Evolutionary conservation across 1,140 invertebrate genomes (phyloP).

Genomic region (Rhagoletis zephyria): DNA sequence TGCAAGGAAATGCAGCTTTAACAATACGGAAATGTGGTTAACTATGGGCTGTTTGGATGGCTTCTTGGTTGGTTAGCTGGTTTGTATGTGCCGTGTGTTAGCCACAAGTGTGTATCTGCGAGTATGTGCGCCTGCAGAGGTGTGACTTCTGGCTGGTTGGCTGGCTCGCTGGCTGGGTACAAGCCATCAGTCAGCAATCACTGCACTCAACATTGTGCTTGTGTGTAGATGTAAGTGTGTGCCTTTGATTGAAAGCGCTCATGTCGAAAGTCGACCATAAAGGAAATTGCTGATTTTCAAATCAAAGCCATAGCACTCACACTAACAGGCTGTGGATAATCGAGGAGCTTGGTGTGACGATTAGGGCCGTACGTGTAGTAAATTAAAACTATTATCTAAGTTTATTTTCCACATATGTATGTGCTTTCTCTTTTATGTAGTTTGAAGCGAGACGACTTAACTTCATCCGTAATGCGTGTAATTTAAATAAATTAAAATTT

Average conservation of each 20-base stretch:
- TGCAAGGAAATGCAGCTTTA: conserved; percentile 41
- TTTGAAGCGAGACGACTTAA: too few species aligned
- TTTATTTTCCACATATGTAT: too few species aligned
- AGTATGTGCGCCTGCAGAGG: not conserved
- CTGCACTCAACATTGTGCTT: not conserved
- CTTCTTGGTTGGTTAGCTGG: not conserved
- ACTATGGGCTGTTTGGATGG: conserved; percentile 19
- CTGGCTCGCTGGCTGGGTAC: too few species aligned
- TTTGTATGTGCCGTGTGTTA: not conserved
- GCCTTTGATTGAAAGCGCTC: not conserved
- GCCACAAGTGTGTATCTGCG: not conserved
- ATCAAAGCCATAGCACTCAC: not conserved
- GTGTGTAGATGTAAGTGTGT: not conserved
- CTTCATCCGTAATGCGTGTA: too few species aligned
- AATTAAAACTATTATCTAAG: too few species aligned
- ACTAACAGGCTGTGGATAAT: too few species aligned
- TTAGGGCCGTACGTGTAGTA: too few species aligned
- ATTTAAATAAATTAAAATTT: too few species aligned
- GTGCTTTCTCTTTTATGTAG: too few species aligned
- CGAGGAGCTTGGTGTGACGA: too few species aligned
- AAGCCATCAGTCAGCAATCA: conserved; percentile 35
- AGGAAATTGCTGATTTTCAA: conserved; percentile 40
- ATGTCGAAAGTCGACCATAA: not conserved
- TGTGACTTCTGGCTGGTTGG: conserved; percentile 2
- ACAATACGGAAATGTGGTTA: conserved; percentile 51